Percentiles rank a stretch among this genome's conserved stretches.
phyloP scores from a whole-genome alignment of 2,113 vertebrate species.

The Malurus alboscapulatus region DNA sequence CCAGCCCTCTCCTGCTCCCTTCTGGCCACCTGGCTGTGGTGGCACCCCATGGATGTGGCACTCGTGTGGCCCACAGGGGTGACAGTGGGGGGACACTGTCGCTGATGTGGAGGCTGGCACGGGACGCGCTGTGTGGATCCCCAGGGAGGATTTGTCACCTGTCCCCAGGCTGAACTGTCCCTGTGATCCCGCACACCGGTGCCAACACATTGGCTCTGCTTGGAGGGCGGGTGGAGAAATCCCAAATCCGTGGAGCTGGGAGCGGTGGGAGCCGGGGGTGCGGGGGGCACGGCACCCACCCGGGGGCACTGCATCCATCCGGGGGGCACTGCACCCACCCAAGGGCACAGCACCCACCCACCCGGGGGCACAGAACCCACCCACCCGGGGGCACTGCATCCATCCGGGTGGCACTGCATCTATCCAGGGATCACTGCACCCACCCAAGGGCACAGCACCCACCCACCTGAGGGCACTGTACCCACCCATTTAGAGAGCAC shows the following conservation, averaged over 20 bases:
- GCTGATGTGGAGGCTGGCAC: background rate
- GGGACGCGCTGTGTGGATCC: background rate
- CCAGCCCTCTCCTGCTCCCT: background rate
- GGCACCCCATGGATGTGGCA: background rate
- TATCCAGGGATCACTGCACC: too few relatives aligned
- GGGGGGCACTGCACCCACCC: too few relatives aligned
- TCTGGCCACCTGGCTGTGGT: background rate
- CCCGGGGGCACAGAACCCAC: too few relatives aligned
- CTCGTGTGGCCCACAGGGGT: background rate
- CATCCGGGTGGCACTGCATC: too few relatives aligned
- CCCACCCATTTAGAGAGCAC: too few relatives aligned
- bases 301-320: too few relatives aligned
- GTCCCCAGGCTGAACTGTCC: background rate
- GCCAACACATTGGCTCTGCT: background rate
- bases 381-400: too few relatives aligned
- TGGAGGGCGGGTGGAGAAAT: background rate
- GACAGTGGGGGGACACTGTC: background rate
- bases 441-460: too few relatives aligned
- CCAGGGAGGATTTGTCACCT: background rate
- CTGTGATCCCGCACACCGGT: background rate
- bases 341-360: too few relatives aligned
- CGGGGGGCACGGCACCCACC: background rate
- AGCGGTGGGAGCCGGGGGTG: background rate
- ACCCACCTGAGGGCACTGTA: too few relatives aligned
- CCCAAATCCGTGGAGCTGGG: background rate